Conservation (phyloP, 1,140 invertebrate genomes). For the Drosophila aff. region DNA sequence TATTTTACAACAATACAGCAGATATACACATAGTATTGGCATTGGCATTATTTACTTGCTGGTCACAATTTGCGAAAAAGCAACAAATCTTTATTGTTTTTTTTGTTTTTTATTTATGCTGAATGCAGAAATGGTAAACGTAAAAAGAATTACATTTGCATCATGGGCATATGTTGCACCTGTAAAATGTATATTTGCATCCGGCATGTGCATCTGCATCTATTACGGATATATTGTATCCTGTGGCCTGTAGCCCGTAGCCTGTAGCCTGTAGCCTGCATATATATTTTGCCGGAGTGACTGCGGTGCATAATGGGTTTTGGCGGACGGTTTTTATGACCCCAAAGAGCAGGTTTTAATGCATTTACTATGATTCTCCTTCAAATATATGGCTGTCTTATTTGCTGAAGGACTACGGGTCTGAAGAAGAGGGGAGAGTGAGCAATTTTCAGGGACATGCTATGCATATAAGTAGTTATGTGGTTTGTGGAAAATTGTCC, state of each 20-base stretch:
- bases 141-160: constrained; percentile 30
- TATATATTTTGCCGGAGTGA: constrained; percentile 4
- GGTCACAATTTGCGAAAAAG: constrained; percentile 27
- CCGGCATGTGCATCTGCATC: constrained; percentile 1
- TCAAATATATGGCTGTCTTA: constrained; percentile 1
- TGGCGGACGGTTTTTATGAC: constrained; percentile 18
- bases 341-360: neutral
- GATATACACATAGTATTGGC: neutral
- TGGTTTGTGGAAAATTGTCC: neutral
- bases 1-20: neutral
- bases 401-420: neutral
- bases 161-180: constrained; percentile 16
- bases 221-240: constrained; percentile 15
- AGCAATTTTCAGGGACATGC: neutral
- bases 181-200: constrained; percentile 4
- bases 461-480: neutral
- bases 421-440: too few relatives aligned
- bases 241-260: neutral
- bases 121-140: constrained; percentile 6
- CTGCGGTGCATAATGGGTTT: constrained; percentile 15
- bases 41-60: constrained; percentile 18
- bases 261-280: neutral
- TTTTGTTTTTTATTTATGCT: neutral
- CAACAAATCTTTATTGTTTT: neutral
- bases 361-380: neutral